Conservation (phyloP, 2,888 invertebrate genomes). For the Tholera decimalis region DNA sequence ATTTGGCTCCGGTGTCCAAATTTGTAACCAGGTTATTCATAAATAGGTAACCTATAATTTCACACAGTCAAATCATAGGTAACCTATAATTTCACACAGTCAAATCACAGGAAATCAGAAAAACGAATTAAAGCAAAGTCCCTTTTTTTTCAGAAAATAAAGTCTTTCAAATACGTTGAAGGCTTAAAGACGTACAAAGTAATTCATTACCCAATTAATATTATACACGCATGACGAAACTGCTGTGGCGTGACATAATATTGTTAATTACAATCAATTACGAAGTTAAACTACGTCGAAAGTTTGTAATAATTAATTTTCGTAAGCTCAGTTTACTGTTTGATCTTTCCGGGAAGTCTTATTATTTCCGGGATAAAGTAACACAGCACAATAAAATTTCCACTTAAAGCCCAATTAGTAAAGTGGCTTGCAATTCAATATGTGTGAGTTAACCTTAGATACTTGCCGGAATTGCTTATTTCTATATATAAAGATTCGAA, state of each 20-base stretch:
- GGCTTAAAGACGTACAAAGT: conserved; percentile 37
- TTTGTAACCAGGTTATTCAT: neutral
- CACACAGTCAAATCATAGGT: too few relatives aligned
- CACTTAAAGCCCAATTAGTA: neutral
- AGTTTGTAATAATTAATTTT: conserved; percentile 51
- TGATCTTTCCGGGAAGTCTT: conserved; percentile 21
- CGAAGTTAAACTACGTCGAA: conserved; percentile 53
- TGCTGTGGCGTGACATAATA: conserved; percentile 63
- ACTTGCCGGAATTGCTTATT: too few relatives aligned
- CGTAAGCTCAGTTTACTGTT: conserved; percentile 29
- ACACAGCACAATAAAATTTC: neutral
- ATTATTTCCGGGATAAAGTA: conserved; percentile 1
- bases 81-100: too few relatives aligned
- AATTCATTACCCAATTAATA: conserved; percentile 63
- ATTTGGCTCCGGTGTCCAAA: too few relatives aligned
- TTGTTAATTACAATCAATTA: conserved; percentile 65
- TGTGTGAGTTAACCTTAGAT: neutral
- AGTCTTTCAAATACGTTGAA: conserved; percentile 21
- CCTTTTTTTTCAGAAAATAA: conserved; percentile 19
- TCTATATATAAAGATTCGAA: too few relatives aligned
- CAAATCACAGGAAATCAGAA: too few relatives aligned
- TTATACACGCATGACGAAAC: conserved; percentile 50
- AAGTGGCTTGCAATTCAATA: neutral
- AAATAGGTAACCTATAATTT: neutral
- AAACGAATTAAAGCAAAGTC: too few relatives aligned